Conservation (phyloP, 2,888 invertebrate species). For the Calameuta pallipes region DNA sequence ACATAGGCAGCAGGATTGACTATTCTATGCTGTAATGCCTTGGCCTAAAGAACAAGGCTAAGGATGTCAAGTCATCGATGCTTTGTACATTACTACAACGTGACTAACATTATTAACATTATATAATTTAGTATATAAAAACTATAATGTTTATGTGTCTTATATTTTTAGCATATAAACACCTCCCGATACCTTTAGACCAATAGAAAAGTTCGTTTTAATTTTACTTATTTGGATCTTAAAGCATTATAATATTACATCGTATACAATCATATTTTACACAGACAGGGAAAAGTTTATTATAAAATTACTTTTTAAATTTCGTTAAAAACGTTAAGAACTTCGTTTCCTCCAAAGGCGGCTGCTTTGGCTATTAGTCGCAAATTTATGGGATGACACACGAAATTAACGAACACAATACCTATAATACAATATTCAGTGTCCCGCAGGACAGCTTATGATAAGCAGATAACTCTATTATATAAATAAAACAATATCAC, state of each 20-base stretch:
- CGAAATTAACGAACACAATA: background rate
- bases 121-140: background rate
- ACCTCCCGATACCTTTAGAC: slow-evolving; percentile 1
- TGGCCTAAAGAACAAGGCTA: background rate
- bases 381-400: background rate
- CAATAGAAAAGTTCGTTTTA: background rate
- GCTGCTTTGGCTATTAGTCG: background rate
- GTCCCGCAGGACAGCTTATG: background rate
- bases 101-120: background rate
- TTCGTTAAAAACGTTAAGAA: background rate
- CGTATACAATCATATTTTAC: no score
- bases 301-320: background rate
- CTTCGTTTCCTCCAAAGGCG: background rate
- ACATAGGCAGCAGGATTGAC: slow-evolving; percentile 7
- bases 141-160: slow-evolving; percentile 9
- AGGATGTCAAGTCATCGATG: background rate
- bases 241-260: background rate
- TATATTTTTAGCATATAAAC: slow-evolving; percentile 4
- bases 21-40: slow-evolving; percentile 20
- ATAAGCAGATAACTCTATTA: no score
- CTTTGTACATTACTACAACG: background rate
- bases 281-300: no score
- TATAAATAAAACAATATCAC: no score
- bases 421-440: background rate
- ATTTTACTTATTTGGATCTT: background rate